phyloP scores from a whole-genome alignment of 2,797 vertebrate species.

The Philypnodon macrostomus region DNA sequence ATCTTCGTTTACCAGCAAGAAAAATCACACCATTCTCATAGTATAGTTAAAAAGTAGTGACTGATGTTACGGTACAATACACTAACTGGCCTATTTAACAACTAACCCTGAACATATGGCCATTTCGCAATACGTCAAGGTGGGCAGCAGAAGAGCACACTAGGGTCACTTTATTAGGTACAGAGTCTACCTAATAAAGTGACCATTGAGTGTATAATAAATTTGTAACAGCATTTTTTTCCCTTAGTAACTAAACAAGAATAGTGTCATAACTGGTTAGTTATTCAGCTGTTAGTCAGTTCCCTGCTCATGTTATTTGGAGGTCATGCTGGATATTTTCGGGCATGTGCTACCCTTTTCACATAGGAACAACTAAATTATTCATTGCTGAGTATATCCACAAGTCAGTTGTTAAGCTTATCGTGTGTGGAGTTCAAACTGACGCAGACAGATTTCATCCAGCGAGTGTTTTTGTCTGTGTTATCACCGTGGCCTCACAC shows the following conservation, averaged over 20 bases:
- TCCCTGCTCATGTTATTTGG: slow-evolving; percentile 1
- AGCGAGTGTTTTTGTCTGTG: slow-evolving; percentile 29
- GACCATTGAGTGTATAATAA: too few relatives aligned
- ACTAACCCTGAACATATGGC: too few relatives aligned
- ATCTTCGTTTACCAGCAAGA: too few relatives aligned
- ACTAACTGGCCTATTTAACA: too few relatives aligned
- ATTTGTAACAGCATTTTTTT: too few relatives aligned
- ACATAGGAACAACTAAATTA: slow-evolving; percentile 3
- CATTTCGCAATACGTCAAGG: too few relatives aligned
- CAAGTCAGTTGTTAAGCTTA: neutral
- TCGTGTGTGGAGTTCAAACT: slow-evolving; percentile 32
- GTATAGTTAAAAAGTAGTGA: too few relatives aligned
- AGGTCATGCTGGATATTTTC: slow-evolving; percentile 3
- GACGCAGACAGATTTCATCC: slow-evolving; percentile 26
- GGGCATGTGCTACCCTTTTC: slow-evolving; percentile 1
- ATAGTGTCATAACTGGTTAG: slow-evolving; percentile 2
- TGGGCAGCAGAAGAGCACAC: too few relatives aligned
- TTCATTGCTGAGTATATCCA: slow-evolving; percentile 6
- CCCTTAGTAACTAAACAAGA: neutral
- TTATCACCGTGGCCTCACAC: slow-evolving; percentile 27
- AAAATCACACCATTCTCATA: too few relatives aligned
- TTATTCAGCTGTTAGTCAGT: neutral
- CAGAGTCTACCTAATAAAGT: too few relatives aligned
- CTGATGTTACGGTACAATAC: too few relatives aligned
- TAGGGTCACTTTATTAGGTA: too few relatives aligned